Percentiles rank a stretch among this genome's conserved stretches.
phyloP scores from a whole-genome alignment of 2,888 invertebrate species.

The Plemyria rubiginata region DNA sequence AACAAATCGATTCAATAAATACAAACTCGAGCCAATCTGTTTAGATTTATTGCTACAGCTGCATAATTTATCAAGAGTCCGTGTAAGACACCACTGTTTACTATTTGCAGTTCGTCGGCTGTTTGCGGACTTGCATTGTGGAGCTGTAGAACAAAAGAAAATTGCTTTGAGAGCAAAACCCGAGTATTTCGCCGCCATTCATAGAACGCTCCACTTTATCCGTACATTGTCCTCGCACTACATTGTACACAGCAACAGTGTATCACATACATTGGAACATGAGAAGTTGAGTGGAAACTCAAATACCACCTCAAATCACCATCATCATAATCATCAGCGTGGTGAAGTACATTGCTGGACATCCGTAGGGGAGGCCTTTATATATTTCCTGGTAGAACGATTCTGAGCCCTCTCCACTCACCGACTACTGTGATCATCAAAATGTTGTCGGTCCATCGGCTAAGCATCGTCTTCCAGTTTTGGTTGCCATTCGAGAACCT shows the following conservation, averaged over 20 bases:
- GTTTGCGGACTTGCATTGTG: conserved; percentile 9
- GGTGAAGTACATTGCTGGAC: no score
- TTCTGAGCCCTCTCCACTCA: no score
- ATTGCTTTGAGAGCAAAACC: conserved; percentile 20
- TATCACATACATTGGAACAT: not conserved
- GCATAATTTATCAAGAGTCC: conserved; percentile 21
- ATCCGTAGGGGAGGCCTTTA: no score
- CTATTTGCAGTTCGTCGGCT: conserved; percentile 7
- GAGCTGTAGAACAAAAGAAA: conserved; percentile 17
- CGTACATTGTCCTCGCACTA: conserved; percentile 13
- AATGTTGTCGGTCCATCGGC: no score
- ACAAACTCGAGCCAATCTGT: conserved; percentile 15
- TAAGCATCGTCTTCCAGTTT: no score
- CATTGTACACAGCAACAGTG: conserved; percentile 2
- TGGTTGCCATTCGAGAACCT: no score
- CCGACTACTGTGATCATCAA: no score
- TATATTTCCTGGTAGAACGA: no score
- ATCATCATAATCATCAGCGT: no score
- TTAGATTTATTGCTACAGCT: conserved; percentile 20
- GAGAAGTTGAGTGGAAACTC: no score
- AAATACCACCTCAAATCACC: no score
- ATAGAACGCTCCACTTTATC: conserved; percentile 17
- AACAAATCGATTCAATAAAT: conserved; percentile 25
- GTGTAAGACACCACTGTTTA: not conserved
- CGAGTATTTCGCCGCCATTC: conserved; percentile 22